phyloP scores from a whole-genome alignment of 2,888 invertebrate genomes.

The Hyposoter dolosus region DNA sequence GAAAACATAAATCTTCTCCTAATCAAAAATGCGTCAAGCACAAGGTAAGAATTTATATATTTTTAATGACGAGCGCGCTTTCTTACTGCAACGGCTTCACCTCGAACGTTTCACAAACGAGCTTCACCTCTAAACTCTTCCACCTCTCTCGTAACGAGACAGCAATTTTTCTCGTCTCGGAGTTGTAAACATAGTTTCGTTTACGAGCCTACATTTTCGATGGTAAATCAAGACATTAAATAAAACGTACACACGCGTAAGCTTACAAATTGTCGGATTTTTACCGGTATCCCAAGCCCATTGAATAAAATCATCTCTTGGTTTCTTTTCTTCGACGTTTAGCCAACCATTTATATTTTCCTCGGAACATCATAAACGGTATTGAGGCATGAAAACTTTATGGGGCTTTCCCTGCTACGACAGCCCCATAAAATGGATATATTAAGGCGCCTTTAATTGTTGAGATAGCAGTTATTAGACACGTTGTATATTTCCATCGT shows the following conservation, averaged over 20 bases:
- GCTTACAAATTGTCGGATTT: conserved; percentile 14
- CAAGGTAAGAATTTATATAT: neutral
- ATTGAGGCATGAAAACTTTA: conserved; percentile 29
- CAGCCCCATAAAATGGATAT: neutral
- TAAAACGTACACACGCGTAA: neutral
- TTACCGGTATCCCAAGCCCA: conserved; percentile 4
- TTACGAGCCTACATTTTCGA: neutral
- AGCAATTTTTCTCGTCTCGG: neutral
- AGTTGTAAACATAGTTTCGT: conserved; percentile 2
- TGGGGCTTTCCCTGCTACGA: neutral
- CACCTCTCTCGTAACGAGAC: neutral
- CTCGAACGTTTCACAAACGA: neutral
- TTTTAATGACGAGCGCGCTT: neutral
- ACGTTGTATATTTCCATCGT: conserved; percentile 45
- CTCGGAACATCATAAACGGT: conserved; percentile 39
- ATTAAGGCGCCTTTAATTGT: conserved; percentile 40
- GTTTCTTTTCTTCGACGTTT: neutral
- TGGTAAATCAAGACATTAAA: conserved; percentile 22
- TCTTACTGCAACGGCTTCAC: neutral
- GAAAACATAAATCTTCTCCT: neutral
- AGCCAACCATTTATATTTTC: neutral
- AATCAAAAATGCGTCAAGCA: neutral
- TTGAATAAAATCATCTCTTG: conserved; percentile 10
- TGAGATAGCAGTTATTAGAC: conserved; percentile 57
- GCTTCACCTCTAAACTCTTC: neutral